Percentiles rank a stretch among this genome's conserved stretches.
These are phyloP conservation scores for Syncerus caffer DNA, from an alignment of 2,797 vertebrate genomes.

Conservation along the genomic window DNA sequence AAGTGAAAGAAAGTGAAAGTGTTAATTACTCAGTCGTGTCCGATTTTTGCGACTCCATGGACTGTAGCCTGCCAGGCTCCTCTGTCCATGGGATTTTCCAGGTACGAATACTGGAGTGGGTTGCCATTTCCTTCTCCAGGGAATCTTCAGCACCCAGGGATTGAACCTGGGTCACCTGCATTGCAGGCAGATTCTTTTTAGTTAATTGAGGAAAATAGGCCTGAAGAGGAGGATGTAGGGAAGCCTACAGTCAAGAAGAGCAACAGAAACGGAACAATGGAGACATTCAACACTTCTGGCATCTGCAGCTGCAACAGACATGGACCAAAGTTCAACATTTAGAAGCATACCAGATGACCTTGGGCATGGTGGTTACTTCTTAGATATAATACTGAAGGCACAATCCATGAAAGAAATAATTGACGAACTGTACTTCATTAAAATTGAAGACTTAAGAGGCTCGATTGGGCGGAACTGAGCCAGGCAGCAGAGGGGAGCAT, in stretches of 20 bases:
- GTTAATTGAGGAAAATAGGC: background rate
- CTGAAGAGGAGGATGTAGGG: background rate
- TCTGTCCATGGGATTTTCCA: background rate
- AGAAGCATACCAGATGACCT: background rate
- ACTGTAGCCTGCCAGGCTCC: background rate
- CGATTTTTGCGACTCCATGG: rapidly evolving
- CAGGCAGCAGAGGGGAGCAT: slow-evolving; percentile 82
- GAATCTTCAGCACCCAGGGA: background rate
- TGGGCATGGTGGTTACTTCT: background rate
- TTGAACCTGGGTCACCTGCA: background rate
- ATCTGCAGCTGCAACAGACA: background rate
- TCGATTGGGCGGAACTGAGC: slow-evolving; percentile 63
- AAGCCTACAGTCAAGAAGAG: background rate
- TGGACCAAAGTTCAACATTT: background rate
- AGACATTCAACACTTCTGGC: background rate
- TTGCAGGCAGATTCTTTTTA: background rate
- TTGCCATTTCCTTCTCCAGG: background rate
- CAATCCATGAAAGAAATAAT: background rate
- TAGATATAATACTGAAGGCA: background rate
- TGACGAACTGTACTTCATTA: background rate
- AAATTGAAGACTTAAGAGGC: background rate
- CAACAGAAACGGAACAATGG: background rate
- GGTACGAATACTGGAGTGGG: background rate
- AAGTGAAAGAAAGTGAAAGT: background rate
- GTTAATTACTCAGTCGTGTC: background rate